phyloP scores from a whole-genome alignment of 1,140 invertebrate genomes.

The Drosophila pandora region DNA sequence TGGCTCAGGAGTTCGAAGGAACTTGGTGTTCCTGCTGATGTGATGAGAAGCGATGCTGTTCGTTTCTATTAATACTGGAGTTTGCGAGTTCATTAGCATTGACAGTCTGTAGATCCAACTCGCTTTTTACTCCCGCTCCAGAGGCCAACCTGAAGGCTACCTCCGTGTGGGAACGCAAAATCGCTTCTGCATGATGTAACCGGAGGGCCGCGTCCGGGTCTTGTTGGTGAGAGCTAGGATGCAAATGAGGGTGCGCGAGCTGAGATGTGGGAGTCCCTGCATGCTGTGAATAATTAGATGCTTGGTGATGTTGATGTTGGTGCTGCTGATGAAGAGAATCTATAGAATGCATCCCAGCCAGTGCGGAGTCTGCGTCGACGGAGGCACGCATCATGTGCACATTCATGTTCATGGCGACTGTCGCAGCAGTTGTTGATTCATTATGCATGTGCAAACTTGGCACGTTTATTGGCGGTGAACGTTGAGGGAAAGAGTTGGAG shows the following conservation, averaged over 20 bases:
- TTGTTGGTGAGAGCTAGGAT: conserved; percentile 72
- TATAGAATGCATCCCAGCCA: conserved; percentile 63
- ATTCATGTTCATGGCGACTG: conserved; percentile 58
- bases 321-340: conserved; percentile 85
- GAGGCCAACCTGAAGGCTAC: conserved; percentile 92
- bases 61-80: conserved; percentile 27
- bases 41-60: conserved; percentile 23
- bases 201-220: conserved; percentile 88
- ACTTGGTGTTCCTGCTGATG: conserved; percentile 33
- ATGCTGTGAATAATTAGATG: conserved; percentile 58
- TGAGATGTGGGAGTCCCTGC: conserved; percentile 85
- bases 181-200: conserved; percentile 90
- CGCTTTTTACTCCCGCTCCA: conserved; percentile 83
- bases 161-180: conserved; percentile 92
- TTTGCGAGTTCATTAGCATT: conserved; percentile 16
- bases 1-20: conserved; percentile 30
- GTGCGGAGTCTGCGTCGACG: conserved; percentile 61
- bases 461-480: conserved; percentile 76
- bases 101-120: conserved; percentile 21
- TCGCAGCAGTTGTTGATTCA: conserved; percentile 68
- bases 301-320: conserved; percentile 53
- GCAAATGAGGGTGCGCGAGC: conserved; percentile 29
- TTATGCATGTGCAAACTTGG: conserved; percentile 61
- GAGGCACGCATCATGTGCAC: conserved; percentile 78
- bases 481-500: conserved; percentile 53